These are phyloP conservation scores for Ptychochromis oligacanthus DNA, from an alignment of 2,113 vertebrate genomes.

Conservation along the genomic window DNA sequence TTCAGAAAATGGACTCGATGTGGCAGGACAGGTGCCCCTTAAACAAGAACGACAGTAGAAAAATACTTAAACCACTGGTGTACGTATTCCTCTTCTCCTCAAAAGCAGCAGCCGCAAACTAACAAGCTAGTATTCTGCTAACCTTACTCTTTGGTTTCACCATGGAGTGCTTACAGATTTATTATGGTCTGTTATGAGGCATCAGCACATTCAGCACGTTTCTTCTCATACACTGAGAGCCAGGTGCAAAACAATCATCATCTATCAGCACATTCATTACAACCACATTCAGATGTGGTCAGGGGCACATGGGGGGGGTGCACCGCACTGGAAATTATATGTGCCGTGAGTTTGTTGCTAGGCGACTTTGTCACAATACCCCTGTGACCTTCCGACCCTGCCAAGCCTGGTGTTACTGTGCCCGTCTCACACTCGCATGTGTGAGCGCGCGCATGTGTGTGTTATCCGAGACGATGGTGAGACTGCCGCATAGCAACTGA, in stretches of 20 bases:
- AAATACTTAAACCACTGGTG: neutral
- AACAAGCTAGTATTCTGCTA: neutral
- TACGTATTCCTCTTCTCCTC: neutral
- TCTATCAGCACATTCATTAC: slow-evolving; percentile 32
- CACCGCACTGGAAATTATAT: slow-evolving; percentile 9
- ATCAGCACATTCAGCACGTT: slow-evolving; percentile 17
- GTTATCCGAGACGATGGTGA: slow-evolving; percentile 67
- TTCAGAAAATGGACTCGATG: neutral
- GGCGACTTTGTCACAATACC: slow-evolving; percentile 70
- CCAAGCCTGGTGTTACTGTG: slow-evolving; percentile 63
- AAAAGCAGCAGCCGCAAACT: neutral
- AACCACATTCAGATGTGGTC: slow-evolving; percentile 29
- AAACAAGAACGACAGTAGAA: neutral
- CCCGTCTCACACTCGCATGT: slow-evolving; percentile 42
- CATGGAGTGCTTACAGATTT: slow-evolving; percentile 27
- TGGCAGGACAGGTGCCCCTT: neutral
- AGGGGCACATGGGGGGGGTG: neutral
- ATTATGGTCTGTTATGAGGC: slow-evolving; percentile 20
- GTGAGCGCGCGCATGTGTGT: slow-evolving; percentile 28
- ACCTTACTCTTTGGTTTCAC: slow-evolving; percentile 9
- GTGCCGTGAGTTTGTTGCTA: slow-evolving; percentile 58
- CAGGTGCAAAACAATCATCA: slow-evolving; percentile 43
- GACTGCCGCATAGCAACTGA: slow-evolving; percentile 68
- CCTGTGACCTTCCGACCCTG: slow-evolving; percentile 74
- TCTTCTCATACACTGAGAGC: neutral